phyloP scores from a whole-genome alignment of 2,888 invertebrate genomes.

The Hypselothyrea guttata region DNA sequence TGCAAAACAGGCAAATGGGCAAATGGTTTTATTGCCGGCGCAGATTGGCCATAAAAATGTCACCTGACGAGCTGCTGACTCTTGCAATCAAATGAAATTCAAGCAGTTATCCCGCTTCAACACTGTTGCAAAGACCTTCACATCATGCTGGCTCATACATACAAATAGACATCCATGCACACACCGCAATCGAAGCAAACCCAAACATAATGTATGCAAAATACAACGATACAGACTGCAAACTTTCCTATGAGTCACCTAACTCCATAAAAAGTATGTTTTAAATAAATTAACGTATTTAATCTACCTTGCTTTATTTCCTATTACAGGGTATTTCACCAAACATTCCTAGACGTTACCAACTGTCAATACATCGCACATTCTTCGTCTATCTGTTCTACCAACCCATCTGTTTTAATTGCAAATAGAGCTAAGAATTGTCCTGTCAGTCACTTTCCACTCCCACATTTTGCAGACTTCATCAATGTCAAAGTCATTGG shows the following conservation, averaged over 20 bases:
- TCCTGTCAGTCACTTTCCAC: slow-evolving; percentile 2
- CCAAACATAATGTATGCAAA: slow-evolving; percentile 73
- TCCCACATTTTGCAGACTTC: slow-evolving; percentile 12
- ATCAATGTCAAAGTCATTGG: too few relatives aligned
- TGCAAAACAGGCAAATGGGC: slow-evolving; percentile 22
- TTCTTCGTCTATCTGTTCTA: background rate
- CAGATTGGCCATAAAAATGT: slow-evolving; percentile 78
- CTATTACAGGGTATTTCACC: slow-evolving; percentile 24
- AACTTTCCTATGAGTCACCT: background rate
- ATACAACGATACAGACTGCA: slow-evolving; percentile 28
- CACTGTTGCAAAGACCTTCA: background rate
- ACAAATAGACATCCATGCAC: slow-evolving; percentile 3
- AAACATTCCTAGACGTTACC: slow-evolving; percentile 39
- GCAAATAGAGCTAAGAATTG: slow-evolving; percentile 56
- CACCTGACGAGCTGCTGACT: slow-evolving; percentile 67
- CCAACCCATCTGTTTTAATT: slow-evolving; percentile 60
- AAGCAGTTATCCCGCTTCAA: slow-evolving; percentile 44
- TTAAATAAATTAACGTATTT: background rate
- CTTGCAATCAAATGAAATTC: slow-evolving; percentile 71
- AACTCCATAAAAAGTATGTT: slow-evolving; percentile 27
- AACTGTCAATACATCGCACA: slow-evolving; percentile 22
- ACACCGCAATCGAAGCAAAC: background rate
- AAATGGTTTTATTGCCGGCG: slow-evolving; percentile 65
- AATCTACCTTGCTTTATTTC: background rate
- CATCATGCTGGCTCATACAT: slow-evolving; percentile 1